Conservation (phyloP, 2,888 invertebrate genomes). For the Euclidia mi region DNA sequence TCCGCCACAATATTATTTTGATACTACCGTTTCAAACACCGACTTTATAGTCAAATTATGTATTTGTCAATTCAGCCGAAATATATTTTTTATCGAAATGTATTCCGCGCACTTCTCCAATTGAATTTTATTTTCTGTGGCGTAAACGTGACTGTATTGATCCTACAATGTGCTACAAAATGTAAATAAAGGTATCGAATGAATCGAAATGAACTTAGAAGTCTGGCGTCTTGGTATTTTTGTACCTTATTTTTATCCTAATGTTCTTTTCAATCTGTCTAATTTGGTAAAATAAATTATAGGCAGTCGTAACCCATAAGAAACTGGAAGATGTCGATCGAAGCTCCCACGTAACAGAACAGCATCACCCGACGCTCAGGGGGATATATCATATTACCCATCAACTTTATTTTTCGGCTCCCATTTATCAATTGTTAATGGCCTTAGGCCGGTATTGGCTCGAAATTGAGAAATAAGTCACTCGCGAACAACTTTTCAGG, state of each 20-base stretch:
- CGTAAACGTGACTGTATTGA: no score
- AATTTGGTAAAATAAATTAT: neutral
- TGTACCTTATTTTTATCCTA: no score
- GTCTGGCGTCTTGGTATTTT: no score
- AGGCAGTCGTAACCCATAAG: neutral
- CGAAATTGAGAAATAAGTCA: constrained; percentile 74
- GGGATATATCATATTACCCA: constrained; percentile 51
- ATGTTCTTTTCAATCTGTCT: no score
- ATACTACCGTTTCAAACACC: constrained; percentile 7
- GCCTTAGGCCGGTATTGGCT: constrained; percentile 59
- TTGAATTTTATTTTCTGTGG: neutral
- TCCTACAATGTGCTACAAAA: no score
- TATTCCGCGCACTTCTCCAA: neutral
- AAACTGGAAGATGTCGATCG: constrained; percentile 3
- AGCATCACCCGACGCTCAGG: constrained; percentile 26
- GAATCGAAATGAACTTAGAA: no score
- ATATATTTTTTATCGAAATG: constrained; percentile 1
- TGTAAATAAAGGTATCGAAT: no score
- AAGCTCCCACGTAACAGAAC: constrained; percentile 31
- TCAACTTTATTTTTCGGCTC: constrained; percentile 61
- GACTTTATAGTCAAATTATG: constrained; percentile 9
- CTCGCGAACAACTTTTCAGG: constrained; percentile 64
- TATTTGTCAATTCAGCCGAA: neutral
- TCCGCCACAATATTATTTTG: constrained; percentile 8
- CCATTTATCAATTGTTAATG: constrained; percentile 72